These are phyloP conservation scores for Opisthocomus hoazin DNA, from an alignment of 2,113 vertebrate genomes.

Conservation along the genomic window DNA sequence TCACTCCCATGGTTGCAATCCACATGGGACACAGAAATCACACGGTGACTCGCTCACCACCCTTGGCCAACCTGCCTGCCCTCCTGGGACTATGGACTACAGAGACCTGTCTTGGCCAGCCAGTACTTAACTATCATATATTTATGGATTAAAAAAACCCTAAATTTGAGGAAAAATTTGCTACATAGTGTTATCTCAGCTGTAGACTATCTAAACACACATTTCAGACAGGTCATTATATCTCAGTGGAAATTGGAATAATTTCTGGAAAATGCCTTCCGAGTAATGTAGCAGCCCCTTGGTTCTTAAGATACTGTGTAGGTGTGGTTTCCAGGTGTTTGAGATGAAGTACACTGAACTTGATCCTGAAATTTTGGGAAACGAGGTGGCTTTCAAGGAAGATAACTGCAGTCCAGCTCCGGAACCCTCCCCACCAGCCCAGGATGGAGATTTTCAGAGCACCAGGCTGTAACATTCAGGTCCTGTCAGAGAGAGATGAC, in stretches of 20 bases:
- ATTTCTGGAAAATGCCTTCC: background rate
- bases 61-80: background rate
- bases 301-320: background rate
- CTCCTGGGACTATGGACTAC: background rate
- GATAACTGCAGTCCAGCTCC: background rate
- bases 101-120: background rate
- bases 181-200: background rate
- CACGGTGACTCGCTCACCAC: accelerated
- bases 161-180: background rate
- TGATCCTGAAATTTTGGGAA: background rate
- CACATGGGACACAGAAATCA: accelerated
- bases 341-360: background rate
- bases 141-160: background rate
- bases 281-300: accelerated
- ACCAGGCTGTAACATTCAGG: background rate
- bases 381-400: background rate
- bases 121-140: background rate
- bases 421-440: background rate
- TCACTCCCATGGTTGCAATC: background rate
- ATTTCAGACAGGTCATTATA: background rate
- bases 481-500: background rate
- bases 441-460: background rate
- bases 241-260: background rate
- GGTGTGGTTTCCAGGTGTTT: background rate
- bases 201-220: background rate